Evolutionary conservation across 2,113 vertebrate species (phyloP), one percentile per base, ranked within the genome.

Genomic region (Eurystomus gularis): DNA sequence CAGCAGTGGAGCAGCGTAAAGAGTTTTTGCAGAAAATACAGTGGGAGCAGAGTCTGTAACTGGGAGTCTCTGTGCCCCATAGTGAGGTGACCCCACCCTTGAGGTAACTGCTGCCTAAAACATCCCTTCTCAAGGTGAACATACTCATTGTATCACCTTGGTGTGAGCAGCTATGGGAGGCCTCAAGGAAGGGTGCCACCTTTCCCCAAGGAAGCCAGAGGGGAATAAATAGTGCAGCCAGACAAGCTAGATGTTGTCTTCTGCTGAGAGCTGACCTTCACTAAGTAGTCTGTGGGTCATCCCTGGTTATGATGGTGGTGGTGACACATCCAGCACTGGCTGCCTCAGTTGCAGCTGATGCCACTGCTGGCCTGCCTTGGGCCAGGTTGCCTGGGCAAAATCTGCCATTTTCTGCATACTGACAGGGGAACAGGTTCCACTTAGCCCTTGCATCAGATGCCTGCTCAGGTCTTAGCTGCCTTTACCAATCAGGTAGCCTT

Each of bases 71-170:
- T 75, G 35, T 48, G 18, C 24, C 14, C 7, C 3, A 8, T 8
- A 17, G 23, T 29, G 10, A 89, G 31, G 10, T 77, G 40, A 78
- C 4, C 6, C 51, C 14, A 17, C 42, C 18, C 2, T 2, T 37
- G 24, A 90, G 4, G 13, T 52, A 20, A 44, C 29, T 81, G 15
- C 82, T 92, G 31, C 15, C 24, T 65, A 61, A 85, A 93, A 39
- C 0, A 0, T 7, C 13, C 3, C 4, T 88, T 80, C 26, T 82
- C 49, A 80, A 72, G 23, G 8, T 65, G 15, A 62, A 3, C 0
- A 0, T n/a, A 19, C 24, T 25, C 13, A 40, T 73, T 89, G 9
- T 13, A 35, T 84, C 44, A 48, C 9, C 17, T 65, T 86, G 10
- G 29, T 69, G 26, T 77, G 10, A 77, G 40, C 23, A 69, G 26